A percentile compares a stretch with the other conserved stretches of the same genome.
Evolutionary conservation across 2,888 invertebrate genomes (phyloP).

Genomic region (Acleris cristana): DNA sequence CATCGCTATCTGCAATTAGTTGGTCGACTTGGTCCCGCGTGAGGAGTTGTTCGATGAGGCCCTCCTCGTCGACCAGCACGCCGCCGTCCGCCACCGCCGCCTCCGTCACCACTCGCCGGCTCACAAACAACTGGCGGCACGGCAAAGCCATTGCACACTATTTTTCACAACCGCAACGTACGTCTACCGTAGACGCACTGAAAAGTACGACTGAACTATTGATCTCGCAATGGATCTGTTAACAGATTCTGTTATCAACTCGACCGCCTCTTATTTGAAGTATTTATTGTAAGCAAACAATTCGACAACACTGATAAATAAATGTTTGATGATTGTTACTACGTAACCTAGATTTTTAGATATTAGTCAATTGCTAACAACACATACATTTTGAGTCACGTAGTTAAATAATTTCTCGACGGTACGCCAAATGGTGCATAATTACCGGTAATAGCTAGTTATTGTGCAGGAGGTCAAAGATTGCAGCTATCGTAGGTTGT

Average conservation of each 20-base stretch:
- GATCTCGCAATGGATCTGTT: slow-evolving; percentile 40
- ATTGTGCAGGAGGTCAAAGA: no score
- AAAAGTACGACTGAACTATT: slow-evolving; percentile 37
- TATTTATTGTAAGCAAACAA: slow-evolving; percentile 34
- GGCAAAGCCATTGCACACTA: slow-evolving; percentile 51
- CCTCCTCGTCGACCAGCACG: slow-evolving; percentile 83
- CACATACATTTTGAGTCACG: neutral
- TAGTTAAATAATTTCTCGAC: no score
- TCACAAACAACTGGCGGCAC: slow-evolving; percentile 71
- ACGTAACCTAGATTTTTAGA: slow-evolving; percentile 18
- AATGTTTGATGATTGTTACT: slow-evolving; percentile 5
- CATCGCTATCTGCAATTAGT: slow-evolving; percentile 70
- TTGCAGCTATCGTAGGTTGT: no score
- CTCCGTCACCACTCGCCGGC: slow-evolving; percentile 79
- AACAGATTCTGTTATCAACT: slow-evolving; percentile 39
- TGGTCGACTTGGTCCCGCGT: slow-evolving; percentile 73
- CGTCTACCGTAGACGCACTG: slow-evolving; percentile 24
- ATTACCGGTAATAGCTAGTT: no score
- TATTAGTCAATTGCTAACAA: neutral
- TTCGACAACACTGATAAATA: slow-evolving; percentile 29
- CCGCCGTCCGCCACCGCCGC: slow-evolving; percentile 82
- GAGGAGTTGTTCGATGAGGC: slow-evolving; percentile 83
- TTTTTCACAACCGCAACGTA: no score
- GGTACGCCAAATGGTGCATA: no score
- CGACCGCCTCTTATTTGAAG: slow-evolving; percentile 13